Evolutionary conservation across 2,113 vertebrate species (phyloP), one percentile per base, ranked within the genome.

Genomic region (Illadopsis cleaveri): DNA sequence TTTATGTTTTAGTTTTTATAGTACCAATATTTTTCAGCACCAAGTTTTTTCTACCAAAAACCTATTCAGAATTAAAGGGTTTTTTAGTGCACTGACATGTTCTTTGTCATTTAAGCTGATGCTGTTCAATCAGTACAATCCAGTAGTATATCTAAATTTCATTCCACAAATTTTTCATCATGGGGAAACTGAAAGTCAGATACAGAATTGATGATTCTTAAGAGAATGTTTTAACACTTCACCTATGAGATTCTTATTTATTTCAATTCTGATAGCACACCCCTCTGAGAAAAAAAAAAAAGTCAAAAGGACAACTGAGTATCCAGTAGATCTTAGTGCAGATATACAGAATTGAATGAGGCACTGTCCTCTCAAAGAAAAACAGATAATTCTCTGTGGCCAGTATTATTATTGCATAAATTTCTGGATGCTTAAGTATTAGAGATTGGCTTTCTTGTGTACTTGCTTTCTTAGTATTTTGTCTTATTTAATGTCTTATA

Each of bases 41-140:
- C 11, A 53, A 15, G 3, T 62, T 47, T 0, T 69, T 79, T 70
- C 24, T 65, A 23, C 7, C 5, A 51, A 19, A 8, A 79, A 21
- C 19, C 2, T 13, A 35, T n/a, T 73, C 9, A 50, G 8, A 57
- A 64, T 37, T 48, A 21, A 5, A 45, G 6, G 1, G 2, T 58
- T 68, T 5, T 7, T 58, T 38, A 62, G 8, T 18, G 1, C 1
- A 42, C 4, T 40, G 15, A 18, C 12, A 15, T 38, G 2, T 3
- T 73, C 12, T 75, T 44, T 44, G 5, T 53, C 9, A 24, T 66
- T 79, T 89, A 48, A 86, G 9, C 6, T 44, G 18, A 31, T 53
- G 14, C 0, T 40, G 21, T 57, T 66, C 16, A 57, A 22, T 53
- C 42, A 62, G 12, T 54, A 9, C 1, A 24, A 12, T 44, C 30